A percentile compares a stretch with the other conserved stretches of the same genome.
Conservation (phyloP, 2,888 invertebrate species). For the Dasypogon diadema region DNA sequence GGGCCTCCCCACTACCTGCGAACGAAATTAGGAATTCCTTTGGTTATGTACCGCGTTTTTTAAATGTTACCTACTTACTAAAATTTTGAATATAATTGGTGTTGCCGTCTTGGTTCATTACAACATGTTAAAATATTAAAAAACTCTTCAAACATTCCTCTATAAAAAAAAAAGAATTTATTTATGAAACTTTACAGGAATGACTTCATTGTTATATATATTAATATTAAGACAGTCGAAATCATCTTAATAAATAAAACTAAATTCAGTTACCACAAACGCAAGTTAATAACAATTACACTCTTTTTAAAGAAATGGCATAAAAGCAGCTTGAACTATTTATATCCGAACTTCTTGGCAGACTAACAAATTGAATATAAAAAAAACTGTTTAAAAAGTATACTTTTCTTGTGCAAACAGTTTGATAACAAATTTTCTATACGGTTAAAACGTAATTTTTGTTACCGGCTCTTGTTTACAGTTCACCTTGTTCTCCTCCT, state of each 20-base stretch:
- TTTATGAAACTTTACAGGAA: constrained; percentile 21
- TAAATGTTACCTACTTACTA: too few species aligned
- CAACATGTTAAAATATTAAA: too few species aligned
- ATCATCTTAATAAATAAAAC: background rate
- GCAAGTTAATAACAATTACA: background rate
- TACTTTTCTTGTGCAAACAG: background rate
- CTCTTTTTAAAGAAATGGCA: background rate
- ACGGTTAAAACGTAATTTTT: background rate
- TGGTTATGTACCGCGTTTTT: too few species aligned
- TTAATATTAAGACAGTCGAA: background rate
- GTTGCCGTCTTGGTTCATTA: too few species aligned
- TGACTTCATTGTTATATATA: background rate
- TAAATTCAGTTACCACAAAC: background rate
- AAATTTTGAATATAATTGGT: too few species aligned
- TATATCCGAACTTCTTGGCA: background rate
- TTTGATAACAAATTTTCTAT: background rate
- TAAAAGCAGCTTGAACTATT: background rate
- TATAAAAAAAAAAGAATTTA: constrained; percentile 3
- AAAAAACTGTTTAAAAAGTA: background rate
- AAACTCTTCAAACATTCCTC: background rate
- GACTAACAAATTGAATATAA: background rate
- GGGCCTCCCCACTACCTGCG: too few species aligned
- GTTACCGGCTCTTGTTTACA: constrained; percentile 54
- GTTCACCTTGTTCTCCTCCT: constrained; percentile 69
- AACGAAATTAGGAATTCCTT: too few species aligned